Evolutionary conservation across 2,797 vertebrate genomes (phyloP).

Genomic region (Coendou prehensilis): DNA sequence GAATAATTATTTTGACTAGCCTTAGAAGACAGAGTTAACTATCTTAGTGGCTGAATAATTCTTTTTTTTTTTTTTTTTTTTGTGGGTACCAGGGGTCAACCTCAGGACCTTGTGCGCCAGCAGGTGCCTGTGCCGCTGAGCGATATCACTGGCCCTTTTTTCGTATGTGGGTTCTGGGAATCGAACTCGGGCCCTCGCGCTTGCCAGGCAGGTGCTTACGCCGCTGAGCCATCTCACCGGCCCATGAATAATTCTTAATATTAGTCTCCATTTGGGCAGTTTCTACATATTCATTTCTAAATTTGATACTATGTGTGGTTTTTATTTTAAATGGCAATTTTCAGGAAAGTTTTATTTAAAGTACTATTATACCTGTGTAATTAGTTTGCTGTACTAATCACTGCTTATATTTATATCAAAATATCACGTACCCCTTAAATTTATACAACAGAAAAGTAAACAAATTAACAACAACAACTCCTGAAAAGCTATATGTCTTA

Average conservation of each 20-base stretch:
- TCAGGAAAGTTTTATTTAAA: background rate
- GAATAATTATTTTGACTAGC: slow-evolving; percentile 3
- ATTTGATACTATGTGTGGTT: background rate
- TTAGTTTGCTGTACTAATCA: background rate
- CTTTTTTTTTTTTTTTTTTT: background rate
- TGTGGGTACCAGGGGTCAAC: too few relatives aligned
- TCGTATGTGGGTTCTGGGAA: too few relatives aligned
- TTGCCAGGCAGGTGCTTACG: too few relatives aligned
- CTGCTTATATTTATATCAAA: background rate
- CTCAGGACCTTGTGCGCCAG: too few relatives aligned
- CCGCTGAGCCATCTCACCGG: too few relatives aligned
- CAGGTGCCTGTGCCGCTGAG: too few relatives aligned
- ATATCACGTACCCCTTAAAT: background rate
- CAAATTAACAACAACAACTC: background rate
- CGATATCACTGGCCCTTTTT: too few relatives aligned
- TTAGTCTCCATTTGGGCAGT: slow-evolving; percentile 14
- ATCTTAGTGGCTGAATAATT: background rate
- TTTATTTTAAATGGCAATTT: slow-evolving; percentile 7
- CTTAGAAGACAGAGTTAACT: slow-evolving; percentile 19
- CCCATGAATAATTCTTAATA: slow-evolving; percentile 6
- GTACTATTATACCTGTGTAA: background rate
- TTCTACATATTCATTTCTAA: slow-evolving; percentile 55
- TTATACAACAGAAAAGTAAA: background rate
- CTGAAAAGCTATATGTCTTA: background rate
- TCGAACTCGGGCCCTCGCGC: too few relatives aligned